Percentiles rank a stretch among this genome's conserved stretches.
Conservation (phyloP, 2,113 vertebrate species). For the Saguinus midas region DNA sequence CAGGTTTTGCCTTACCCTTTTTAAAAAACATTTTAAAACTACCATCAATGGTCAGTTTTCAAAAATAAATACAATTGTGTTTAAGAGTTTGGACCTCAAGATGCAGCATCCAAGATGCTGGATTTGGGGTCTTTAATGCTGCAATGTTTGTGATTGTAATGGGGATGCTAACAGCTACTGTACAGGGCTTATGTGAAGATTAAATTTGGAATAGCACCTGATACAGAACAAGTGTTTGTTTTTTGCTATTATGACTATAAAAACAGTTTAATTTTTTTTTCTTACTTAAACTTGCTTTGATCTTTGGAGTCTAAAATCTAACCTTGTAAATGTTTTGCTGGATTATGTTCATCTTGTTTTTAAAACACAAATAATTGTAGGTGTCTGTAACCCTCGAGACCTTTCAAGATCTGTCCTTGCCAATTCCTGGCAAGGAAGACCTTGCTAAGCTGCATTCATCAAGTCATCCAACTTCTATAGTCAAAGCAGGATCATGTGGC, state of each 20-base stretch:
- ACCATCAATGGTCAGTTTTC: neutral
- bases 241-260: neutral
- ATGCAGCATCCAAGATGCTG: neutral
- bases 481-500: constrained; percentile 96
- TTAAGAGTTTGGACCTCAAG: neutral
- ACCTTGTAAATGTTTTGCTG: constrained; percentile 51
- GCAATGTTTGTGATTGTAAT: neutral
- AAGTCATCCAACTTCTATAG: constrained; percentile 93
- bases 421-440: constrained; percentile 99
- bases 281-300: constrained; percentile 45
- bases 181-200: neutral
- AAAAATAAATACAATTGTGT: neutral
- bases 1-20: neutral
- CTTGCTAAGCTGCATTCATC: constrained; percentile 97
- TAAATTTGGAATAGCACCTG: constrained; percentile 21
- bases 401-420: constrained; percentile 99
- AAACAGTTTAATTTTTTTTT: neutral
- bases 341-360: constrained; percentile 62
- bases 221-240: neutral
- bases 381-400: constrained; percentile 98
- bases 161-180: neutral
- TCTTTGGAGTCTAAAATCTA: constrained; percentile 43
- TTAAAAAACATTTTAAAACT: neutral
- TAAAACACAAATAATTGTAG: constrained; percentile 79
- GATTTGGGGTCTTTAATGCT: neutral